Evolutionary conservation across 2,888 invertebrate genomes (phyloP).

Genomic region (Sarcophaga caerulescens): DNA sequence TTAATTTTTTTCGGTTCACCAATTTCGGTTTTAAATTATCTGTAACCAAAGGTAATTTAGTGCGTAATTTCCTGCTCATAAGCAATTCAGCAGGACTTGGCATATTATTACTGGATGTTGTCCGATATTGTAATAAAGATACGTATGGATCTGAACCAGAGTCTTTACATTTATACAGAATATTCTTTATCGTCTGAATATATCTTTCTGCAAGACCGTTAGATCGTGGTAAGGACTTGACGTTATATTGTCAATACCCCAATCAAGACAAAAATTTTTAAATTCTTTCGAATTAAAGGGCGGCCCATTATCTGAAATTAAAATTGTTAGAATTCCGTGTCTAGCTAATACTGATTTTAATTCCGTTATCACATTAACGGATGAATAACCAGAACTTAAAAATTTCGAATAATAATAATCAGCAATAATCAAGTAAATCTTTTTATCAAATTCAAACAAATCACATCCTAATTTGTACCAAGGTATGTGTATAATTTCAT

Average conservation of each 20-base stretch:
- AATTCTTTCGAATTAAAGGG: slow-evolving; percentile 50
- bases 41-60: slow-evolving; percentile 12
- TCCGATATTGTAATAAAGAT: slow-evolving; percentile 46
- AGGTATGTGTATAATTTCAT: slow-evolving; percentile 17
- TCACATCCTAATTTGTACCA: slow-evolving; percentile 48
- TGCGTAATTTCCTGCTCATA: slow-evolving; percentile 59
- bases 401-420: slow-evolving; percentile 38
- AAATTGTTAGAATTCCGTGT: slow-evolving; percentile 54
- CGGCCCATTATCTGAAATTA: slow-evolving; percentile 59
- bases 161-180: slow-evolving; percentile 49
- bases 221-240: slow-evolving; percentile 66
- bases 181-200: slow-evolving; percentile 60
- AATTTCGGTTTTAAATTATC: slow-evolving; percentile 17
- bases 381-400: slow-evolving; percentile 16
- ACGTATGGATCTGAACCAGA: slow-evolving; percentile 49
- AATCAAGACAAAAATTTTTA: slow-evolving; percentile 45
- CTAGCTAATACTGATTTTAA: slow-evolving; percentile 67
- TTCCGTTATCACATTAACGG: not conserved
- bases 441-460: slow-evolving; percentile 55
- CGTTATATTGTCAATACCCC: slow-evolving; percentile 61
- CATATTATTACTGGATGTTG: slow-evolving; percentile 30
- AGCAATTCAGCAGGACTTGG: slow-evolving; percentile 57
- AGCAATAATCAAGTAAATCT: slow-evolving; percentile 50
- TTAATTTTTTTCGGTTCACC: not conserved
- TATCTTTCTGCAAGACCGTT: slow-evolving; percentile 67